Base-by-base conservation (phyloP, 1,140 invertebrate genomes). In the Drosophila sp. region DNA sequence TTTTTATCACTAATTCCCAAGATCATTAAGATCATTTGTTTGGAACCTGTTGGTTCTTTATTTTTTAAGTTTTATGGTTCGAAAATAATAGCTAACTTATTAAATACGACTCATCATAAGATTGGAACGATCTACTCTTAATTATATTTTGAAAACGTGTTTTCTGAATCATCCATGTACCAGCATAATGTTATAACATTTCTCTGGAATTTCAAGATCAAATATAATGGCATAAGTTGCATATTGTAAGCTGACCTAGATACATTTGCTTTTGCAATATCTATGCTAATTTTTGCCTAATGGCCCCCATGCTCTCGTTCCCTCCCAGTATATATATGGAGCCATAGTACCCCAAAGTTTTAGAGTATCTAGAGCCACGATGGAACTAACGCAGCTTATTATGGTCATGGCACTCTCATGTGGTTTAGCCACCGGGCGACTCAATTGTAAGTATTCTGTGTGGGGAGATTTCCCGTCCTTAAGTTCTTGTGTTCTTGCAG, bases 201-300 rank as follows among this genome's bases (percentile, higher is more conserved):
- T 50, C 44, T 50, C 3, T 82, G 80, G 41, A 71, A 74, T 89
- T 87, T 87, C 84, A 87, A 87, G 83, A 89, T 73, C 80, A 84
- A 83, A 89, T 79, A 55, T 80, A 87, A 87, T 87, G 79, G 84
- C 83, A 89, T 87, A 83, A 89, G 65, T 61, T 62, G 57, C 35
- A 44, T 60, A 41, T 47, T 4, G 57, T n/a, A 0, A 57, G 8
- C 35, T 60, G 61, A 64, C 64, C 64, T 65, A 70, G 62, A 71
- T 60, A 75, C 44, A 10, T 50, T 27, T 10, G 44, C 25, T 50
- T 66, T n/a, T 56, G 77, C 80, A 64, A 62, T 87, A 89, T 68
- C 56, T 77, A 87, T 87, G 84, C 41, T 61, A 87, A 87, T 87
- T 65, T 29, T 8, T 17, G 11, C 2, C 60, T 40, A 69, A 79